Base-by-base conservation (phyloP, 2,113 vertebrate species). In the Pavo muticus region DNA sequence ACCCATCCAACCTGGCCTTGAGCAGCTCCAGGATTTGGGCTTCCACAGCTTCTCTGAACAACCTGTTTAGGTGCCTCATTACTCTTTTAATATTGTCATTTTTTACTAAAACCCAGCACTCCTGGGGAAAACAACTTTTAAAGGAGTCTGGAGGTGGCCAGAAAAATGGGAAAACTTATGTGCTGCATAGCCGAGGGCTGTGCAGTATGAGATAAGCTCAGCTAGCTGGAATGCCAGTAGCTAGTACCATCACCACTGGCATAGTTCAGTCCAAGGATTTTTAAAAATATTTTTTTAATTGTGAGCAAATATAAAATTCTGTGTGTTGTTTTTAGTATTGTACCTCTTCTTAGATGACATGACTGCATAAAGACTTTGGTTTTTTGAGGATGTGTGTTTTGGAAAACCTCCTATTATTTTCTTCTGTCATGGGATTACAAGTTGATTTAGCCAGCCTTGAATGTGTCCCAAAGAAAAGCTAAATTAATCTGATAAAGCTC, bases 371-470 rank as follows among this genome's bases (percentile, higher is more conserved):
- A 48, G 14, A 54, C 0, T 0, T 45, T 35, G 12, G 18, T 32
- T 70, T 65, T 52, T 35, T 40, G 20, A 42, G 35, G 29, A 61
- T 54, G 9, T 0, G 2, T 45, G 17, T 71, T 93, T 59, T 81
- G 87, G 80, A 86, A 71, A 86, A 50, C 30, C 60, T 81, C n/a
- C 24, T 54, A 8, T 11, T 37, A 16, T 73, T 88, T 86, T 54
- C 25, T 89, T 91, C 42, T 83, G 9, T 80, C 9, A 10, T 30
- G n/a, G 60, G 25, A 54, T 73, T 90, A 24, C 9, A 29, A 25
- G 4, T 29, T 69, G 19, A 61, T 81, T 76, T 63, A 17, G 23
- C 24, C n/a, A 73, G 48, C 11, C 17, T 40, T 68, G 27, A 85
- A 54, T 37, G 37, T 2, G 0, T 73, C 44, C 17, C 45, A 44